Conservation (phyloP, 2,113 vertebrate genomes). For the Gymnorhina tibicen region DNA sequence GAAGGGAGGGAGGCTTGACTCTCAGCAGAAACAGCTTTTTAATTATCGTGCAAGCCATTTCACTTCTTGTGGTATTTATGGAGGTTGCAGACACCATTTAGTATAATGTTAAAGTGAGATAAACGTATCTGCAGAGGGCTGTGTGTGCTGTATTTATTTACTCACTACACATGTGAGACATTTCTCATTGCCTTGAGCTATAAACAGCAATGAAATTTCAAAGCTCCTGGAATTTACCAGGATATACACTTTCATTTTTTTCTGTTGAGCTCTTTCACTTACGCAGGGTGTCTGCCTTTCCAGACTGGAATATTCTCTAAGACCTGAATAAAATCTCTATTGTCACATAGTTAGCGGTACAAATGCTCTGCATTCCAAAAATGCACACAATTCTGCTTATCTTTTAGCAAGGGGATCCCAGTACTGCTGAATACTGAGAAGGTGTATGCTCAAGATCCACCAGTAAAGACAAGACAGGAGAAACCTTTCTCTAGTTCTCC, state of each 20-base stretch:
- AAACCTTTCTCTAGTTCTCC: background rate
- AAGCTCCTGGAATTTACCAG: constrained; percentile 22
- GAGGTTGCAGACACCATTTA: constrained; percentile 1
- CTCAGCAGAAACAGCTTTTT: constrained; percentile 30
- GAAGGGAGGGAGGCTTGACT: background rate
- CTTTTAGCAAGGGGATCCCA: background rate
- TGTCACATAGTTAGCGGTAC: background rate
- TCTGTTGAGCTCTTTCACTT: background rate
- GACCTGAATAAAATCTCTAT: background rate
- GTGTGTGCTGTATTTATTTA: constrained; percentile 1
- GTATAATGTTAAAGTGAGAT: constrained; percentile 5
- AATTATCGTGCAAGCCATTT: constrained; percentile 21
- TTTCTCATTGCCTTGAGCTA: constrained; percentile 21
- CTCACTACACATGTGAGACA: background rate
- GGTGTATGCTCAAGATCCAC: background rate
- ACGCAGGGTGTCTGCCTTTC: background rate
- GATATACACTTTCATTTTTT: background rate
- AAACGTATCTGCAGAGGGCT: constrained; percentile 43
- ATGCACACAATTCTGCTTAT: background rate
- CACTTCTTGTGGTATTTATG: constrained; percentile 33
- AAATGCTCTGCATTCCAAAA: background rate
- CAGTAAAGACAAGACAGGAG: background rate
- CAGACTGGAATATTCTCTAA: background rate
- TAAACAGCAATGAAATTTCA: constrained; percentile 12
- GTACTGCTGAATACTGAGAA: background rate